Base-by-base conservation (phyloP, 1,140 invertebrate species). In the Scaptomyza graminum region DNA sequence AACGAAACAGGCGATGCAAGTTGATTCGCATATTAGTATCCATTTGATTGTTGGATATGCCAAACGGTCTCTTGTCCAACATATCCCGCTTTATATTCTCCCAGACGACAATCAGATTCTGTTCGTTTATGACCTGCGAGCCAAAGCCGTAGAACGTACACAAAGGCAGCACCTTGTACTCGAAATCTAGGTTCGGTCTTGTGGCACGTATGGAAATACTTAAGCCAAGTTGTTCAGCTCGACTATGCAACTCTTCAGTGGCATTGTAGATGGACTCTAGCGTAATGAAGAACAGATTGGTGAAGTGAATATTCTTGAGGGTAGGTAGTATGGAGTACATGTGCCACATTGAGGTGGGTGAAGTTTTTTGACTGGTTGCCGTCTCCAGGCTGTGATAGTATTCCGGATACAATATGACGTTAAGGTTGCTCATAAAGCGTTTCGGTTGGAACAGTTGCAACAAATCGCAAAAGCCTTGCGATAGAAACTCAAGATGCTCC, bases 241-340 rank as follows among this genome's bases (percentile, higher is more conserved):
- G 31, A 0, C 5, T 0, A 11, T 75, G 72, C 22, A 90, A 56
- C 0, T 83, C 74, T 0, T 52, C 50, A 2, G 76, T 41, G 0
- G 47, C 70, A 60, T 89, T 87, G 25, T 90, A 90, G 18, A 90
- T 62, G 1, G 89, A 90, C 15, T 90, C 89, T 4, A 90, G 56
- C 0, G 76, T 79, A 0, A 90, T 34, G 22, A 90, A 90, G 4
- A 62, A 55, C 37, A 90, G 25, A 46, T 90, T 90, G 9, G 69
- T 76, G 3, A 90, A 87, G 7, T 69, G 47, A 0, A 68, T 56
- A 2, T 87, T 62, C 62, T 90, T 90, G 6, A 90, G 67, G 9
- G 81, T 55, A 6, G 89, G 89, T 54, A 90, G 43, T 13, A 90
- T 77, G 5, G 89, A 80, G 67, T 90, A 90, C 73, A 90, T 89